A percentile compares a stretch with the other conserved stretches of the same genome.
These are phyloP conservation scores for Tortricodes alternella DNA, from an alignment of 2,888 invertebrate species.

Conservation along the genomic window DNA sequence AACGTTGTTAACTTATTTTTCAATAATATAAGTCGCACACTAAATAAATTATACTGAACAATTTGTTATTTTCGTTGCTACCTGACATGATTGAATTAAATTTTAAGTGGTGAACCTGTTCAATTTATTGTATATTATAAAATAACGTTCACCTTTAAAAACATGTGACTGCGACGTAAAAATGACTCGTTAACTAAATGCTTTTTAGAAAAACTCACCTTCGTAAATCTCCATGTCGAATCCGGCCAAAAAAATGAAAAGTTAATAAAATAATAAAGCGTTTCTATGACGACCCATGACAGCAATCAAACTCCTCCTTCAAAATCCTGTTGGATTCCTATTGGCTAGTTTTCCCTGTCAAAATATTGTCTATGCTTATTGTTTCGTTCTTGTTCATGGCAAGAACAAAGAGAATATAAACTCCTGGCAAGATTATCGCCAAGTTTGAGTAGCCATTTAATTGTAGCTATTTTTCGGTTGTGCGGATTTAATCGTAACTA, in stretches of 20 bases:
- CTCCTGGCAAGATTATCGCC: constrained; percentile 1
- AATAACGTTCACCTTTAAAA: constrained; percentile 4
- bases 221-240: constrained; percentile 76
- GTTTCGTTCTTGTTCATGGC: constrained; percentile 8
- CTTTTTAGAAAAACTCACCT: constrained; percentile 58
- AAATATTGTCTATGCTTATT: constrained; percentile 25
- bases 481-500: too few species aligned
- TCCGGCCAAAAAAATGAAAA: constrained; percentile 73
- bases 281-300: constrained; percentile 83
- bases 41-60: neutral
- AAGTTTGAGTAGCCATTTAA: constrained; percentile 8
- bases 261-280: constrained; percentile 68
- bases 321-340: constrained; percentile 53
- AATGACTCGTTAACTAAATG: constrained; percentile 31
- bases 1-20: neutral
- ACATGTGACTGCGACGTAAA: neutral
- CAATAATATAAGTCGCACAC: neutral
- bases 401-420: too few species aligned
- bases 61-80: constrained; percentile 3
- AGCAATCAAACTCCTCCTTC: constrained; percentile 51
- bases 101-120: constrained; percentile 15
- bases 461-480: neutral
- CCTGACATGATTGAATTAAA: constrained; percentile 9
- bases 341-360: constrained; percentile 41
- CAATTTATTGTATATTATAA: neutral